These are phyloP conservation scores for Lysandra bellargus DNA, from an alignment of 2,888 invertebrate species.

Conservation along the genomic window DNA sequence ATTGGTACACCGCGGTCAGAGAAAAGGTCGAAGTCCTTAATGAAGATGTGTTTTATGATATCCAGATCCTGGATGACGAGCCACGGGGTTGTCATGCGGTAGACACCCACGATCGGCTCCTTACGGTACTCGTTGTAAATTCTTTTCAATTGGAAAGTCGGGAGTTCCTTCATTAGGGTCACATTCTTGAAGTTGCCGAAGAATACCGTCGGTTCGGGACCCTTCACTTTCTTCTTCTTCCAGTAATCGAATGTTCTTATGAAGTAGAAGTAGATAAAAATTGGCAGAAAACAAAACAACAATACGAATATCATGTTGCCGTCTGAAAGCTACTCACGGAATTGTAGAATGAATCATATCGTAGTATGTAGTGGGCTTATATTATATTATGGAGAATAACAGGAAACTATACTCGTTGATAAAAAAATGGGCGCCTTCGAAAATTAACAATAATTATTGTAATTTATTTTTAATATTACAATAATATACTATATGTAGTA, in stretches of 20 bases:
- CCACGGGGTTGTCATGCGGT: constrained; percentile 52
- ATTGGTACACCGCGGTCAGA: constrained; percentile 54
- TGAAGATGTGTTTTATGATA: constrained; percentile 25
- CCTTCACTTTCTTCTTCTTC: constrained; percentile 50
- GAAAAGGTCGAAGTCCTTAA: constrained; percentile 45
- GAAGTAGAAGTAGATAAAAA: constrained; percentile 48
- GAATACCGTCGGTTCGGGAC: constrained; percentile 49
- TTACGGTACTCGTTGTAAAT: constrained; percentile 51
- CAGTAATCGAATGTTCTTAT: constrained; percentile 56
- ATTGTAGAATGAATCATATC: not conserved
- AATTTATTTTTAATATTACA: too few relatives aligned
- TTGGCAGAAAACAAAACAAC: not conserved
- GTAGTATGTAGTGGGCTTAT: not conserved
- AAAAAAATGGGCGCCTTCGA: too few relatives aligned
- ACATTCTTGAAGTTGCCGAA: constrained; percentile 54
- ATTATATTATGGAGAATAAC: not conserved
- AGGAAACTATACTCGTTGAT: not conserved
- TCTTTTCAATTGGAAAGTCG: constrained; percentile 42
- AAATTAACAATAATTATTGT: too few relatives aligned
- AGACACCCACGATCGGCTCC: constrained; percentile 59
- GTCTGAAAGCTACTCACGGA: not conserved
- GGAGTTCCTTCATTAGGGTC: constrained; percentile 44
- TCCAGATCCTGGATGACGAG: constrained; percentile 57
- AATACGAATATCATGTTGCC: not conserved
- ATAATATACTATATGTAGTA: too few relatives aligned